Evolutionary conservation across 2,113 vertebrate genomes (phyloP).

Genomic region (Saccopteryx leptura): DNA sequence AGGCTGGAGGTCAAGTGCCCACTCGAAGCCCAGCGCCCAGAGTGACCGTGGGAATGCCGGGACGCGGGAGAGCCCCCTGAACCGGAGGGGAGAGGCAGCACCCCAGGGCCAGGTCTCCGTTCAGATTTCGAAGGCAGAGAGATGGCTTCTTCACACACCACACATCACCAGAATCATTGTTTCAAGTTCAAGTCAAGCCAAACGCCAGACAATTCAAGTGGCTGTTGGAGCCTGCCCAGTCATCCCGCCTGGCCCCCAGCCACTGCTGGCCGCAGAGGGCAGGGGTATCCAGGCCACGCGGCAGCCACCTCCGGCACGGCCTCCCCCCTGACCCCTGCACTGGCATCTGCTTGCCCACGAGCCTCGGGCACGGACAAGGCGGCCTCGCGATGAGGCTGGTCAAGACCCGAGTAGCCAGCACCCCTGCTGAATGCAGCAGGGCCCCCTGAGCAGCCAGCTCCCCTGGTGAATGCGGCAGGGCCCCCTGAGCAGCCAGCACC

Average conservation of each 20-base stretch:
- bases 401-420: background rate
- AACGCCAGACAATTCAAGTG: background rate
- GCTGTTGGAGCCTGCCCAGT: slow-evolving; percentile 67
- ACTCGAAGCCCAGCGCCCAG: background rate
- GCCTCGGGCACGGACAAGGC: background rate
- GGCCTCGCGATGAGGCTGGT: background rate
- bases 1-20: background rate
- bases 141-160: background rate
- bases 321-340: background rate
- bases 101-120: background rate
- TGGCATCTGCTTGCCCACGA: background rate
- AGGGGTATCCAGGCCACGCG: background rate
- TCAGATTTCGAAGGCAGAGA: slow-evolving; percentile 76
- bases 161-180: slow-evolving; percentile 49
- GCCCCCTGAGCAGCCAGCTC: background rate
- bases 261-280: slow-evolving; percentile 42
- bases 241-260: slow-evolving; percentile 73
- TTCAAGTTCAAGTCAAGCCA: background rate
- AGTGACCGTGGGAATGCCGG: background rate
- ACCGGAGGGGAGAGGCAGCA: background rate
- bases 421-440: too few species aligned
- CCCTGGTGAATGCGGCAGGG: background rate
- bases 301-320: background rate
- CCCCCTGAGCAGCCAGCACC: background rate
- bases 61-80: fast-evolving